Percentiles rank a stretch among this genome's conserved stretches.
Evolutionary conservation across 2,113 vertebrate genomes (phyloP).

Genomic region (Condylura cristata): DNA sequence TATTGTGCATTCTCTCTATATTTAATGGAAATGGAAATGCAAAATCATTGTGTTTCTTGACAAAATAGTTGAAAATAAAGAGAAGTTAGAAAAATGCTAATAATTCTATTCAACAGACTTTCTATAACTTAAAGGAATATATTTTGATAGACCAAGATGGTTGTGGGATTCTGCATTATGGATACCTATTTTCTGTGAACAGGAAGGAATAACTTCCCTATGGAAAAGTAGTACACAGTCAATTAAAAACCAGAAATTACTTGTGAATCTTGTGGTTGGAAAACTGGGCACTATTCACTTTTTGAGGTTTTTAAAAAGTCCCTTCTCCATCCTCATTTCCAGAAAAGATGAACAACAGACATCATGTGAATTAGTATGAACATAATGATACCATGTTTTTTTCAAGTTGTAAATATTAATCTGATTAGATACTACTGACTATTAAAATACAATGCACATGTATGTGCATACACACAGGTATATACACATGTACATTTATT

Average conservation of each 20-base stretch:
- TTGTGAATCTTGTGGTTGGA: constrained; percentile 25
- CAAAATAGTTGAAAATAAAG: constrained; percentile 27
- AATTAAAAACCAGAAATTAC: constrained; percentile 44
- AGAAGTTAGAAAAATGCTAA: constrained; percentile 16
- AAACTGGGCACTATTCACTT: constrained; percentile 64
- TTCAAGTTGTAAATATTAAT: constrained; percentile 44
- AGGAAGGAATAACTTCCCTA: not conserved
- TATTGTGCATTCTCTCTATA: not conserved
- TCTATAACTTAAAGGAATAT: not conserved
- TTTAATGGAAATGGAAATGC: not conserved
- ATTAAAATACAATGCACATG: not conserved
- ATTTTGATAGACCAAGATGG: not conserved
- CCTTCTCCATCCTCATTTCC: constrained; percentile 58
- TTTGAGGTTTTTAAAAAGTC: constrained; percentile 62
- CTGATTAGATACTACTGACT: constrained; percentile 16
- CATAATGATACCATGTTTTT: constrained; percentile 39
- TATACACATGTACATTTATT: not conserved
- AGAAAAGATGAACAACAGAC: constrained; percentile 47
- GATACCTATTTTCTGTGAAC: not conserved
- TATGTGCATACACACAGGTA: not conserved
- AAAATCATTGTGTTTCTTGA: not conserved
- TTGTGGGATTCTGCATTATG: not conserved
- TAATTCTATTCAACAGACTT: not conserved
- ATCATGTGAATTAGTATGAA: constrained; percentile 48
- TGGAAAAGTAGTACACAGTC: constrained; percentile 18